These are phyloP conservation scores for Glaucidium brasilianum DNA, from an alignment of 2,113 vertebrate species.

Conservation along the genomic window DNA sequence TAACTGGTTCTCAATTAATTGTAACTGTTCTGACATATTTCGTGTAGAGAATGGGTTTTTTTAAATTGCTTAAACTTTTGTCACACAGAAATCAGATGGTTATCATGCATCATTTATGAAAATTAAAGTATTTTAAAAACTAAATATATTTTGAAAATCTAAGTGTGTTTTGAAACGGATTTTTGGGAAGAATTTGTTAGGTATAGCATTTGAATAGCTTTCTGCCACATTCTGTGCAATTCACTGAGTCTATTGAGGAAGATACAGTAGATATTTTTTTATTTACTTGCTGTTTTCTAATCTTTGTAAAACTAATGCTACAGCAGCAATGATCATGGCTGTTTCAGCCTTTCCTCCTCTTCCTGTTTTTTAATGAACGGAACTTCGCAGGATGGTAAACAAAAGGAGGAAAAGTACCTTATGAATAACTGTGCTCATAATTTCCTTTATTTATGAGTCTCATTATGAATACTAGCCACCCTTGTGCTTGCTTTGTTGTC, in stretches of 20 bases:
- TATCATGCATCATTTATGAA: neutral
- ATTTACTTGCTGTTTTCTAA: neutral
- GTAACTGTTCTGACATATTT: neutral
- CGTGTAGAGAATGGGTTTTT: neutral
- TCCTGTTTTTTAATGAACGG: constrained; percentile 66
- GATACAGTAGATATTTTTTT: neutral
- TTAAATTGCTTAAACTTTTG: neutral
- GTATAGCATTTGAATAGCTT: neutral
- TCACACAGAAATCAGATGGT: neutral
- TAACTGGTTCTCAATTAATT: neutral
- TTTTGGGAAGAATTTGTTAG: neutral
- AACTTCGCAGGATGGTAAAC: constrained; percentile 64
- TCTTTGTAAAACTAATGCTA: neutral
- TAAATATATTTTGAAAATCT: neutral
- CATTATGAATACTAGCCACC: constrained; percentile 34
- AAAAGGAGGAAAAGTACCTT: constrained; percentile 70
- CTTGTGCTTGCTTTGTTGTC: constrained; percentile 40
- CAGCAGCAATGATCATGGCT: neutral
- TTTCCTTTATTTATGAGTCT: constrained; percentile 67
- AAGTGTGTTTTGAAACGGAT: neutral
- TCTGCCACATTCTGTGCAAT: neutral
- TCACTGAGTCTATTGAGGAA: neutral
- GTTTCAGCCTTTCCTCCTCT: constrained; percentile 45
- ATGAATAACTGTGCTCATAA: constrained; percentile 54
- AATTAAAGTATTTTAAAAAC: no score